These are phyloP conservation scores for Elephas maximus DNA, from an alignment of 2,113 vertebrate species.

Conservation along the genomic window DNA sequence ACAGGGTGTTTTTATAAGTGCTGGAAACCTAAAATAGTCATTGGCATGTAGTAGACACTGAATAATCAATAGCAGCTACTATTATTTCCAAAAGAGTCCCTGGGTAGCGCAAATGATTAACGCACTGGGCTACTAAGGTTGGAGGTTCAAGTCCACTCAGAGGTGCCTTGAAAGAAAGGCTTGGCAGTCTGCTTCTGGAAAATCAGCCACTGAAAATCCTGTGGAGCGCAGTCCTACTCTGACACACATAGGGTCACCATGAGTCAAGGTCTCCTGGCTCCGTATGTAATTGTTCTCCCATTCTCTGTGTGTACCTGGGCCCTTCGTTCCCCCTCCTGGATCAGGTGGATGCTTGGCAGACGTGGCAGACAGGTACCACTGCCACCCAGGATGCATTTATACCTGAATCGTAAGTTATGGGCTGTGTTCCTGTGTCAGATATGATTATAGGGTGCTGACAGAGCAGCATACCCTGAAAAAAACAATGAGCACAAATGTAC, in stretches of 20 bases:
- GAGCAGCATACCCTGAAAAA: conserved; percentile 70
- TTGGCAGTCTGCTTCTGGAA: background rate
- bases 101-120: background rate
- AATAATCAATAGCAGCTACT: background rate
- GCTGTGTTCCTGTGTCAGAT: conserved; percentile 48
- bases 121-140: background rate
- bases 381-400: conserved; percentile 62
- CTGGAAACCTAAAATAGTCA: background rate
- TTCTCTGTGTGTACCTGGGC: background rate
- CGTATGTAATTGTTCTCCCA: background rate
- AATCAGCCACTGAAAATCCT: background rate
- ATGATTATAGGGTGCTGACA: conserved; percentile 82
- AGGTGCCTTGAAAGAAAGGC: background rate
- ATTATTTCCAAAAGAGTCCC: background rate
- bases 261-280: background rate
- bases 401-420: conserved; percentile 69
- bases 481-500: conserved; percentile 69
- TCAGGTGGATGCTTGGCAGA: background rate
- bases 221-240: background rate
- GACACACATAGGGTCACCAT: background rate
- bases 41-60: background rate
- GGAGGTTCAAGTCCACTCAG: background rate
- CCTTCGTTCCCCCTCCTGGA: background rate
- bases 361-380: background rate
- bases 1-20: background rate